Evolutionary conservation across 1,140 invertebrate genomes (phyloP).

Genomic region (Ladona fulva): DNA sequence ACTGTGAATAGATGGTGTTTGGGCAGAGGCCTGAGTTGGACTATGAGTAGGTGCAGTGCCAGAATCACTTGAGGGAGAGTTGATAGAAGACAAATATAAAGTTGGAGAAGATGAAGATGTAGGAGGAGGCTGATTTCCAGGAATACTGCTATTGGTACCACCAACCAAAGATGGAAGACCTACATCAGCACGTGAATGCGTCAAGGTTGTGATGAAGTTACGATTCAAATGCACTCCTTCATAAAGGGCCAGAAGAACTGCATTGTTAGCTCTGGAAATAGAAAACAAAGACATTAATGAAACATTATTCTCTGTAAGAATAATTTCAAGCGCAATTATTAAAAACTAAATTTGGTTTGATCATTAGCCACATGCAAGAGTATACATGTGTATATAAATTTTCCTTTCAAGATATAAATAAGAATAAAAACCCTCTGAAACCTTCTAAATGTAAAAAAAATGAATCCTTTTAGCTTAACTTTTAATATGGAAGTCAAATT

Average conservation of each 20-base stretch:
- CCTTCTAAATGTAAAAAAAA: too few relatives aligned
- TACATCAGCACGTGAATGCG: slow-evolving; percentile 71
- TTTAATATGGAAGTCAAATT: too few relatives aligned
- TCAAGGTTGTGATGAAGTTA: slow-evolving; percentile 92
- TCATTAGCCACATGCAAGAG: too few relatives aligned
- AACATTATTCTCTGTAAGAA: too few relatives aligned
- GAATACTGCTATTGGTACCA: background rate
- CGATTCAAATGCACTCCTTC: slow-evolving; percentile 46
- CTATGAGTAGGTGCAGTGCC: background rate
- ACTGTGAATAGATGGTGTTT: background rate
- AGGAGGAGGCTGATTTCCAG: slow-evolving; percentile 26
- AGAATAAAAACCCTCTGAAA: too few relatives aligned
- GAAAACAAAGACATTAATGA: too few relatives aligned
- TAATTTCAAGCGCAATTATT: too few relatives aligned
- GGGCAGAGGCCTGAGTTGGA: background rate
- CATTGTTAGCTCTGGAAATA: slow-evolving; percentile 51
- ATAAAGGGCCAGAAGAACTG: slow-evolving; percentile 83
- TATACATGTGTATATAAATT: too few relatives aligned
- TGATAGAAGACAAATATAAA: background rate
- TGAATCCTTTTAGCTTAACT: too few relatives aligned
- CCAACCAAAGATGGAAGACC: background rate
- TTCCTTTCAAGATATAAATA: too few relatives aligned
- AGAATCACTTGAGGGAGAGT: background rate
- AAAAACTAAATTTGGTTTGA: too few relatives aligned
- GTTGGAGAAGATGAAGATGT: background rate